A percentile compares a stretch with the other conserved stretches of the same genome.
phyloP scores from a whole-genome alignment of 1,140 invertebrate genomes.

The Popillia japonica region DNA sequence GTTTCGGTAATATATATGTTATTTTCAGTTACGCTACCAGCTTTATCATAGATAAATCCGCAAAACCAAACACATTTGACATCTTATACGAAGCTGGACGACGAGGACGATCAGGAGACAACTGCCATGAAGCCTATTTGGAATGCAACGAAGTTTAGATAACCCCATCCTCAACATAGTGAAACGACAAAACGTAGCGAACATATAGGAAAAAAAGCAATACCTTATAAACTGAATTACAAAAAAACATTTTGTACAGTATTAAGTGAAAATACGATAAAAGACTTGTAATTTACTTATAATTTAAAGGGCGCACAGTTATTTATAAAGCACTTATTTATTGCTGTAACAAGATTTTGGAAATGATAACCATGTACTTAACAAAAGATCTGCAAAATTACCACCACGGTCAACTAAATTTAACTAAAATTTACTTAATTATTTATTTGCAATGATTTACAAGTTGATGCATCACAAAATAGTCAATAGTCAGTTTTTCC shows the following conservation, averaged over 20 bases:
- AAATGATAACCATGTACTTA: background rate
- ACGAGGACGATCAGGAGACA: conserved; percentile 81
- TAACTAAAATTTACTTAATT: background rate
- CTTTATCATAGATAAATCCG: conserved; percentile 77
- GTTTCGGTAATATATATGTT: background rate
- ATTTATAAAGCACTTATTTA: conserved; percentile 31
- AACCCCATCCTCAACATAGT: background rate
- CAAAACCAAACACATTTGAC: conserved; percentile 77
- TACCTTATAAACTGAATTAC: conserved; percentile 12
- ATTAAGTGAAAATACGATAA: conserved; percentile 12
- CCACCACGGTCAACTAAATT: background rate
- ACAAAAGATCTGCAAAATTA: too few species aligned
- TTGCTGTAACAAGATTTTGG: background rate
- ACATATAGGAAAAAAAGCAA: background rate
- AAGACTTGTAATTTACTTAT: conserved; percentile 22
- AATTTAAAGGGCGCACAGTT: background rate
- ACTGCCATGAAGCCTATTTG: conserved; percentile 82
- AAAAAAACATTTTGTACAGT: conserved; percentile 18
- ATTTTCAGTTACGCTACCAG: conserved; percentile 81
- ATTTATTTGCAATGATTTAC: background rate
- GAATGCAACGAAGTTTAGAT: conserved; percentile 86
- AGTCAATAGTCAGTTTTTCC: too few species aligned
- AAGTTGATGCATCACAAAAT: background rate
- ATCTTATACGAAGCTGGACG: conserved; percentile 83
- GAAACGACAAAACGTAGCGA: conserved; percentile 5